These are phyloP conservation scores for rat (Rattus norvegicus) DNA, from an alignment of 2,113 vertebrate species.

Conservation along the genomic window GRCr8 NC_086030.1:21067501-21068000, in stretches of 20 bases:
- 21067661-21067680: background rate
- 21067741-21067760: background rate
- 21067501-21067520: background rate
- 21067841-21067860: background rate
- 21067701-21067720: no score
- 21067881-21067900: background rate
- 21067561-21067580: background rate
- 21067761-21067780: background rate
- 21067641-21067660: background rate
- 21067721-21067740: background rate
- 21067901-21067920: background rate
- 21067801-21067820: background rate
- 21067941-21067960: background rate
- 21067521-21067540: background rate
- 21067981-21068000: background rate
- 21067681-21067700: no score
- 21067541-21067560: background rate
- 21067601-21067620: background rate
- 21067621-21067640: background rate
- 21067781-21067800: background rate
- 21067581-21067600: background rate
- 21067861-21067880: background rate
- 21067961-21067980: background rate
- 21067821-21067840: background rate
- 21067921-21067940: background rate